Evolutionary conservation across 53 echinoderm and acorn worm genomes (phyloP).

Genomic region (Antedon mediterranea): DNA sequence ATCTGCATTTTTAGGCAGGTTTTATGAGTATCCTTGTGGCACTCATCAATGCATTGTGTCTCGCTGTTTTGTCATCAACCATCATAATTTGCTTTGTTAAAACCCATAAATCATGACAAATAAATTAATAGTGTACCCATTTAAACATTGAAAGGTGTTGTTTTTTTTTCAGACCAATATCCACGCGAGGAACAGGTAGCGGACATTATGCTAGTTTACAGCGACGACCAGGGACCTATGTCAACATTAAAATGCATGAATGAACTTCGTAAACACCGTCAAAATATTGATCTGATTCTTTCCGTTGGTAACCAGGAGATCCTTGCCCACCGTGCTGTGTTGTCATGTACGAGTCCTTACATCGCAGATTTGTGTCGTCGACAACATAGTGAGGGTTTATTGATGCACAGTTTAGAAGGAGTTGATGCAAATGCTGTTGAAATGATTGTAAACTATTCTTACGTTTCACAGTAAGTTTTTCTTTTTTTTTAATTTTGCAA

Average conservation of each 20-base stretch:
- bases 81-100: no score
- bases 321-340: slow-evolving; percentile 78
- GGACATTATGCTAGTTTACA: slow-evolving; percentile 17
- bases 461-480: slow-evolving; percentile 91
- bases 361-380: slow-evolving; percentile 39
- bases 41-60: no score
- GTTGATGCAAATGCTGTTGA: slow-evolving; percentile 54
- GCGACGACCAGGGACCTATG: slow-evolving; percentile 52
- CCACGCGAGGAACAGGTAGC: background rate
- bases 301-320: slow-evolving; percentile 66
- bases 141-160: background rate
- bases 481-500: no score
- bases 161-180: background rate
- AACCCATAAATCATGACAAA: no score
- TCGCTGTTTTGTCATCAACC: no score
- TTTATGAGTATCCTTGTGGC: no score
- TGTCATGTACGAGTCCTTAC: slow-evolving; percentile 81
- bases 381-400: slow-evolving; percentile 11
- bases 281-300: slow-evolving; percentile 66
- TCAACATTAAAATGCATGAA: slow-evolving; percentile 70
- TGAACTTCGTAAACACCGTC: slow-evolving; percentile 75
- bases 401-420: slow-evolving; percentile 38
- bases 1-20: no score
- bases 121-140: background rate
- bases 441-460: slow-evolving; percentile 84